Percentiles rank a stretch among this genome's conserved stretches.
phyloP scores from a whole-genome alignment of 2,113 vertebrate species.

The Microtus oregoni region DNA sequence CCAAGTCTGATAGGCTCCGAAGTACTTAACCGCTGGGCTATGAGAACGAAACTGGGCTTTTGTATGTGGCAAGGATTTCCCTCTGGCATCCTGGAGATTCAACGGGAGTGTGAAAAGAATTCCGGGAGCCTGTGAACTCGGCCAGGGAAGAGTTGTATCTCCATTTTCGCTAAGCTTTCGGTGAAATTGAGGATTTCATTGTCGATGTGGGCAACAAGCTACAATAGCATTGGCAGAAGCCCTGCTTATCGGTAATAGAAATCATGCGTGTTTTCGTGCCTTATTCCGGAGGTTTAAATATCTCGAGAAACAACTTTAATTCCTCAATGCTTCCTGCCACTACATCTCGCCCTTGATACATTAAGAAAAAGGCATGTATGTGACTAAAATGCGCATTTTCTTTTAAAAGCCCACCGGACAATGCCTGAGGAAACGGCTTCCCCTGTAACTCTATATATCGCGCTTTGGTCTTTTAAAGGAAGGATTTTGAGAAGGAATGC shows the following conservation, averaged over 20 bases:
- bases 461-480: background rate
- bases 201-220: background rate
- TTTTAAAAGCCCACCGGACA: background rate
- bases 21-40: fast-evolving
- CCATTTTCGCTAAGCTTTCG: background rate
- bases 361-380: slow-evolving; percentile 5
- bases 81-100: background rate
- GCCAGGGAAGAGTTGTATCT: background rate
- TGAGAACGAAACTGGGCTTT: background rate
- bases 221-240: background rate
- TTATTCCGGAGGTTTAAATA: slow-evolving; percentile 22
- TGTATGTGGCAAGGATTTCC: background rate
- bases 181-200: background rate
- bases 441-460: slow-evolving; percentile 4
- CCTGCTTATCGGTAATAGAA: slow-evolving; percentile 8
- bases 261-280: background rate
- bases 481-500: background rate
- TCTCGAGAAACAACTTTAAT: slow-evolving; percentile 41
- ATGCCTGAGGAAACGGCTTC: background rate
- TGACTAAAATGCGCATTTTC: slow-evolving; percentile 14
- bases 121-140: background rate
- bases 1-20: background rate
- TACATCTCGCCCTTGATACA: slow-evolving; percentile 30
- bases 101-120: background rate
- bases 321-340: slow-evolving; percentile 14